Conservation (phyloP, 2,888 invertebrate genomes). For the Cosmorhoe ocellata region DNA sequence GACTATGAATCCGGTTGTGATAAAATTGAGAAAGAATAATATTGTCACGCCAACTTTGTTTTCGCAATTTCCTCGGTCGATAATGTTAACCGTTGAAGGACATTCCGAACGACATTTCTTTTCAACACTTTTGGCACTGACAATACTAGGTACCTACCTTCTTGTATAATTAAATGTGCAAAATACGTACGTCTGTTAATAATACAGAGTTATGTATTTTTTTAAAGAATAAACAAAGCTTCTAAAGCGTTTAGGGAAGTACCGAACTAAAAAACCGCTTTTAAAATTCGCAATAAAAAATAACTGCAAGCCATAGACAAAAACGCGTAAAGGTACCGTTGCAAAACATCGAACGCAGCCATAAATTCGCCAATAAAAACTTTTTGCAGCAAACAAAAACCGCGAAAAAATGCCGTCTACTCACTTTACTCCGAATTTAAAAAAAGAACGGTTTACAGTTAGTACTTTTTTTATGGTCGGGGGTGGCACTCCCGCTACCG, state of each 20-base stretch:
- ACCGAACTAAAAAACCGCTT: constrained; percentile 21
- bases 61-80: constrained; percentile 22
- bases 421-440: constrained; percentile 43
- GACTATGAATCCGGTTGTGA: constrained; percentile 16
- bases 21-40: constrained; percentile 19
- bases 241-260: constrained; percentile 42
- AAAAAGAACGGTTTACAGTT: constrained; percentile 63
- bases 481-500: constrained; percentile 69
- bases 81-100: constrained; percentile 33
- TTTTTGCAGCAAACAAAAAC: constrained; percentile 51
- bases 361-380: constrained; percentile 65
- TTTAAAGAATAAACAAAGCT: constrained; percentile 49
- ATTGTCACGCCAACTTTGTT: constrained; percentile 12
- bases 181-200: constrained; percentile 40
- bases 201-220: constrained; percentile 50
- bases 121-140: constrained; percentile 45
- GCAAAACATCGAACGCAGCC: constrained; percentile 55
- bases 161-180: constrained; percentile 8
- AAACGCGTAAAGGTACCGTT: constrained; percentile 59
- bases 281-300: constrained; percentile 50
- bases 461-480: constrained; percentile 48
- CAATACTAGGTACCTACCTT: constrained; percentile 22
- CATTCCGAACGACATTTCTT: constrained; percentile 39
- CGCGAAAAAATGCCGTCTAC: constrained; percentile 57
- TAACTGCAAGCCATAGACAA: constrained; percentile 65